Conservation (phyloP, 2,113 vertebrate genomes). For the human region GRCh38 chr13:49027501-49028000, state of each 20-base stretch:
- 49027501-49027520: neutral
- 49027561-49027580: neutral
- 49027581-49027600: neutral
- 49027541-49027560: neutral
- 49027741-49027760: neutral
- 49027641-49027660: neutral
- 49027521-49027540: neutral
- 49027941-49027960: neutral
- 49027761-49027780: neutral
- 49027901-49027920: neutral
- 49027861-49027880: neutral
- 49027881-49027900: neutral
- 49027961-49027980: neutral
- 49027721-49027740: neutral
- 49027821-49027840: neutral
- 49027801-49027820: neutral
- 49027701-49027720: neutral
- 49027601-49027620: neutral
- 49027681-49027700: neutral
- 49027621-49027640: neutral
- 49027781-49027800: neutral
- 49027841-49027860: neutral
- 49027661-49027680: neutral
- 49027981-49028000: neutral
- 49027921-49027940: neutral